Base-by-base conservation (phyloP, 1,140 invertebrate species). In the Drosophila jambulina region DNA sequence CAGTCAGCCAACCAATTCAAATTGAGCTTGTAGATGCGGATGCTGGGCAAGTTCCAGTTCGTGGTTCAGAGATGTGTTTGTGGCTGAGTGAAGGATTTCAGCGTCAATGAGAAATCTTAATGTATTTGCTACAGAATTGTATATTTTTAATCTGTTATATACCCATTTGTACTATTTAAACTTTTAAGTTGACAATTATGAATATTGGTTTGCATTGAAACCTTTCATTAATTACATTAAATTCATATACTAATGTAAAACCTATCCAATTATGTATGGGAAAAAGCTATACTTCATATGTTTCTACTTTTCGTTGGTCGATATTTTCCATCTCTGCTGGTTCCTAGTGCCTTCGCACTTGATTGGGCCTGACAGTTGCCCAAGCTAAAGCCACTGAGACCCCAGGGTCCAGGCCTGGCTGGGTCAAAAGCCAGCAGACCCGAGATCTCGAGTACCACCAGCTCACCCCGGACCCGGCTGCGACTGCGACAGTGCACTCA, bases 321-420 rank as follows among this genome's bases (percentile, higher is more conserved):
- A 43, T 34, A 27, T 27, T 45, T 54, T 70, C 29, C 62, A 54
- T 68, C 48, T 68, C 62, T 42, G n/a, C 17, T 23, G 60, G 12
- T 27, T 42, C 23, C 36, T 25, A 27, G 45, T 87, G 72, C 77
- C 74, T 84, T 87, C 23, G 85, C 84, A 88, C 80, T 88, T 87
- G 84, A 88, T 88, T 87, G 84, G 77, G 70, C 63, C 78, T 88
- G 85, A 87, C 83, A 72, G 85, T 81, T 80, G 62, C 80, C 74
- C 78, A 84, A 72, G 85, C 85, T 75, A 80, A 49, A 29, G 25
- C 48, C 48, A 49, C 4, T 19, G 49, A 51, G 78, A 82, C 58
- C 40, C 38, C 23, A 21, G 38, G 53, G 65, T 77, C 32, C 53
- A 54, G 79, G 38, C 43, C 48, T 60, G 70, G 58, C 51, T 60